Base-by-base conservation (phyloP, 1,140 invertebrate species). In the Sesamia nonagrioides region DNA sequence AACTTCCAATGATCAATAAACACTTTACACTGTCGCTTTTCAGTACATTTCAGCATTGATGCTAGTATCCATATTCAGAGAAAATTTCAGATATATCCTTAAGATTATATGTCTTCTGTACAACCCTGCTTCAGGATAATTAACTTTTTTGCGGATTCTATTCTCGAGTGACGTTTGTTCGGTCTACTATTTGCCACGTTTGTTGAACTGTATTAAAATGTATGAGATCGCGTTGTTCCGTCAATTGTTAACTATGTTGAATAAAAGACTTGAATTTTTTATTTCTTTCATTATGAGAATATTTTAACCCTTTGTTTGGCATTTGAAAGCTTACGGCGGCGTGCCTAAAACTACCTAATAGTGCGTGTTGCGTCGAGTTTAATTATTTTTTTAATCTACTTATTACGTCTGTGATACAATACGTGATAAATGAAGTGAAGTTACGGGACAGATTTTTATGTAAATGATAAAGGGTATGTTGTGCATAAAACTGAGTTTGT, bases 161-260 rank as follows among this genome's bases (percentile, higher is more conserved):
- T 42, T 73, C 56, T 17, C 33, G 68, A 75, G n/a, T 74, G 54
- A 33, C 35, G 21, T 82, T 79, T 63, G 74, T 82, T 77, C 40
- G 73, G 33, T 71, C 48, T 40, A 79, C 50, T 76, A 60, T 83
- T 85, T 83, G 69, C 78, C 74, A 81, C 80, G 72, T n/a, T 60
- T 45, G 80, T 75, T 83, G 80, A 83, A 83, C 76, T 66, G 8
- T 74, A 83, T 84, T 86, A 80, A 83, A 84, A 84, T 83, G 83
- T 83, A 86, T 84, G 83, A 86, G 85, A 86, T 82, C 77, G 75
- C 80, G 83, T 84, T 86, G 85, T 86, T 86, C 79, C 71, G 63
- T 61, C 80, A 79, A 84, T 86, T 86, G 82, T 84, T 82, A 74
- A 79, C 66, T 63, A 52, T 50, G 80, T 84, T 83, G 78, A 80